phyloP scores from a whole-genome alignment of 2,797 vertebrate genomes.

The Smutsia temminckii region DNA sequence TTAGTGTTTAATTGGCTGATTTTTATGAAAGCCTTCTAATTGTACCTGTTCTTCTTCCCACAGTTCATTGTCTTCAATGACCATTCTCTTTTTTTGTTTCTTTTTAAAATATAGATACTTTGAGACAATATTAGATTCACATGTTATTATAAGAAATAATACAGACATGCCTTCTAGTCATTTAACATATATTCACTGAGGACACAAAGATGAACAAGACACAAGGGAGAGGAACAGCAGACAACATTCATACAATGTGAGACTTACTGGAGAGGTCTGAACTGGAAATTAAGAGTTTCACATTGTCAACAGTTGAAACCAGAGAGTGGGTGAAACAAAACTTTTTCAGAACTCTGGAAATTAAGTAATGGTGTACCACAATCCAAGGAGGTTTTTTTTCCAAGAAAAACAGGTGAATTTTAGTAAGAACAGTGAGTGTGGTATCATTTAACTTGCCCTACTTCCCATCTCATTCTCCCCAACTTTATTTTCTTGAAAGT shows the following conservation, averaged over 20 bases:
- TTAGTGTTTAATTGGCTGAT: background rate
- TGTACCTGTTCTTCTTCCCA: background rate
- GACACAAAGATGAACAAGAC: background rate
- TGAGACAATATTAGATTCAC: background rate
- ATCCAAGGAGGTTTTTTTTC: background rate
- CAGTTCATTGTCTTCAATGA: background rate
- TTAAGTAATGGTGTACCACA: background rate
- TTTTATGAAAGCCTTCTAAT: slow-evolving; percentile 1
- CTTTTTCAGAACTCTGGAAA: slow-evolving; percentile 12
- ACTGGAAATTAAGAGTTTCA: slow-evolving; percentile 1
- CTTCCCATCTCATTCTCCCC: background rate
- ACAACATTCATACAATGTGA: background rate
- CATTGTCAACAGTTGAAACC: background rate
- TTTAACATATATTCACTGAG: background rate
- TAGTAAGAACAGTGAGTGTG: background rate
- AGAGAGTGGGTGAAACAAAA: background rate
- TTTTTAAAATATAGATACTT: slow-evolving; percentile 12
- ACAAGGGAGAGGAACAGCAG: background rate
- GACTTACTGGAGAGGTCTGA: background rate
- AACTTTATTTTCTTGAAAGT: background rate
- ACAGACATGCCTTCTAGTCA: background rate
- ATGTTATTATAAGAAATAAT: slow-evolving; percentile 21
- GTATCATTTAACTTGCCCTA: slow-evolving; percentile 5
- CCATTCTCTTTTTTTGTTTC: background rate
- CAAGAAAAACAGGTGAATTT: background rate